phyloP scores from a whole-genome alignment of 2,888 invertebrate species.

The Archips xylosteana region DNA sequence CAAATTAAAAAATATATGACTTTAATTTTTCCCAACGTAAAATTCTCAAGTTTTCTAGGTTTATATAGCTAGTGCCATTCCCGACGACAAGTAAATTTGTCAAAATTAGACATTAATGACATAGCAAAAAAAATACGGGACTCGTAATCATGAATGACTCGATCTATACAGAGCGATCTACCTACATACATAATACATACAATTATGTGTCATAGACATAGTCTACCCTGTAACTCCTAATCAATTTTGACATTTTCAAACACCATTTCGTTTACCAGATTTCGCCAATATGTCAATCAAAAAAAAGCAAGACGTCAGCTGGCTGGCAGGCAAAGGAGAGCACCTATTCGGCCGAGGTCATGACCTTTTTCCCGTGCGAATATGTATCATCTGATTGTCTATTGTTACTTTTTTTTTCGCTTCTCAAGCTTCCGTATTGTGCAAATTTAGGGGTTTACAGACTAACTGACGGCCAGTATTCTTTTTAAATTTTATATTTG shows the following conservation, averaged over 20 bases:
- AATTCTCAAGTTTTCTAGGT: too few species aligned
- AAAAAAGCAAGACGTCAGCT: slow-evolving; percentile 49
- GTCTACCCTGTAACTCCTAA: background rate
- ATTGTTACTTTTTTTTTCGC: slow-evolving; percentile 68
- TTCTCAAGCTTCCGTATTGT: slow-evolving; percentile 62
- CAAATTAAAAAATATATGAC: background rate
- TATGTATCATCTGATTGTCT: slow-evolving; percentile 74
- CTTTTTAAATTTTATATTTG: background rate
- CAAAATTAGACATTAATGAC: too few species aligned
- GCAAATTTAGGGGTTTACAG: slow-evolving; percentile 47
- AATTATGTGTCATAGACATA: too few species aligned
- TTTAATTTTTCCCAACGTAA: too few species aligned
- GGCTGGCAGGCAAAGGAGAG: slow-evolving; percentile 43
- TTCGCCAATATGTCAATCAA: slow-evolving; percentile 19
- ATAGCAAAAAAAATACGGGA: too few species aligned
- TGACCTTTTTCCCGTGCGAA: slow-evolving; percentile 77
- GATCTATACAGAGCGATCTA: too few species aligned
- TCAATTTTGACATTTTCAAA: background rate
- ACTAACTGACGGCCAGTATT: background rate
- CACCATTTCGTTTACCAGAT: background rate
- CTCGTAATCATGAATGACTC: too few species aligned
- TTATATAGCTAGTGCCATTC: too few species aligned
- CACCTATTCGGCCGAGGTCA: slow-evolving; percentile 57
- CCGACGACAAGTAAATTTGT: too few species aligned
- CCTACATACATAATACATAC: too few species aligned